These are phyloP conservation scores for Bibio marci DNA, from an alignment of 2,888 invertebrate genomes.

Conservation along the genomic window DNA sequence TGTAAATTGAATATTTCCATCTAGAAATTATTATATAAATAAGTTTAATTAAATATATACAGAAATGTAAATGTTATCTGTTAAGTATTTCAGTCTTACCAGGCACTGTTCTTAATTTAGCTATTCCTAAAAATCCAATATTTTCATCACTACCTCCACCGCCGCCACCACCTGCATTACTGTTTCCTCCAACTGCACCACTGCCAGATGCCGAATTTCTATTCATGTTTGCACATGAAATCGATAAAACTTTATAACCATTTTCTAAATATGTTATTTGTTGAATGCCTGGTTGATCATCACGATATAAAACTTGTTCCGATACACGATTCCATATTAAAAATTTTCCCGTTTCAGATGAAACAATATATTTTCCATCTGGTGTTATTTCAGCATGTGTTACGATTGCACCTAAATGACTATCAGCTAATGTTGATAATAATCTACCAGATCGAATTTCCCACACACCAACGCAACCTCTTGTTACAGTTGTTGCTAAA, in stretches of 20 bases:
- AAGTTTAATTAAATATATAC: too few relatives aligned
- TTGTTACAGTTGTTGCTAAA: slow-evolving; percentile 79
- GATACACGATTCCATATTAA: slow-evolving; percentile 72
- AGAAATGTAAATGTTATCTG: too few relatives aligned
- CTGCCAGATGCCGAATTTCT: slow-evolving; percentile 4
- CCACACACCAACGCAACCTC: slow-evolving; percentile 93
- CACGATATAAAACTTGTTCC: slow-evolving; percentile 60
- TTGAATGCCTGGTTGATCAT: slow-evolving; percentile 48
- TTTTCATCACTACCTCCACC: slow-evolving; percentile 46
- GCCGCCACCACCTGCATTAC: slow-evolving; percentile 19
- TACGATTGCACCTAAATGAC: slow-evolving; percentile 83
- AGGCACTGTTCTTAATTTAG: slow-evolving; percentile 53
- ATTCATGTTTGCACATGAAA: slow-evolving; percentile 24
- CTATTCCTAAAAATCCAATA: slow-evolving; percentile 42
- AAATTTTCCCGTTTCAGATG: slow-evolving; percentile 83
- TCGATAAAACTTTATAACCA: slow-evolving; percentile 26
- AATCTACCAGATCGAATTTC: slow-evolving; percentile 71
- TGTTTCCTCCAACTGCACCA: neutral
- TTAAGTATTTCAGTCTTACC: slow-evolving; percentile 31
- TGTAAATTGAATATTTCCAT: slow-evolving; percentile 59
- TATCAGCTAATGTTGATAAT: slow-evolving; percentile 75
- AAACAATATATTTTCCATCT: slow-evolving; percentile 65
- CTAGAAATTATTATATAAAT: slow-evolving; percentile 28
- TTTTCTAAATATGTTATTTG: slow-evolving; percentile 29
- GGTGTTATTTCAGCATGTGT: slow-evolving; percentile 82